A percentile compares a stretch with the other conserved stretches of the same genome.
These are phyloP conservation scores for Rutpela maculata DNA, from an alignment of 2,888 invertebrate species.

Conservation along the genomic window DNA sequence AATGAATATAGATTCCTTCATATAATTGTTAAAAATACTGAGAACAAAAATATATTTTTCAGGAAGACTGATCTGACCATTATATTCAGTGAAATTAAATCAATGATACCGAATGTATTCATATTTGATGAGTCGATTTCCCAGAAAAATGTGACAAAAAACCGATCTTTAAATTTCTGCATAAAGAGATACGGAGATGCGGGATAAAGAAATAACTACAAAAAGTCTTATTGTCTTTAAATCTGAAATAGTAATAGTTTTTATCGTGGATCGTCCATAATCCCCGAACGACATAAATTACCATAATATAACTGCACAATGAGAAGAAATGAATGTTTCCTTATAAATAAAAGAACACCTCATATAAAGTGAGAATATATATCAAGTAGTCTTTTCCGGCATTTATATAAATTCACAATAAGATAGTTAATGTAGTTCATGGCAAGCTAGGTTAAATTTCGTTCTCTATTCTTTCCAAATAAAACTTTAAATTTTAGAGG, in stretches of 20 bases:
- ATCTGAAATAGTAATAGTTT: not conserved
- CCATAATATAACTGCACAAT: constrained; percentile 11
- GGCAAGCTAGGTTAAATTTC: not conserved
- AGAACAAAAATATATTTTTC: too few species aligned
- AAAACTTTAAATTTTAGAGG: constrained; percentile 3
- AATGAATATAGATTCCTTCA: too few species aligned
- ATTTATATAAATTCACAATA: constrained; percentile 27
- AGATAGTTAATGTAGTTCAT: not conserved
- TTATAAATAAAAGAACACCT: constrained; percentile 8
- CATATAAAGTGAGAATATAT: constrained; percentile 2
- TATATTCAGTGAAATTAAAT: too few species aligned
- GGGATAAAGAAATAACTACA: too few species aligned
- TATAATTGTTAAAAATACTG: too few species aligned
- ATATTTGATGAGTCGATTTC: too few species aligned
- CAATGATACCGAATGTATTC: too few species aligned
- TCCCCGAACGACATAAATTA: not conserved
- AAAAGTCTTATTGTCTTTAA: too few species aligned
- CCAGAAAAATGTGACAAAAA: too few species aligned
- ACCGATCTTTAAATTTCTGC: too few species aligned
- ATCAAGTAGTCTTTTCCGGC: not conserved
- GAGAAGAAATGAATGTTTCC: constrained; percentile 5
- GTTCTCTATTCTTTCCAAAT: not conserved
- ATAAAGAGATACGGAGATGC: too few species aligned
- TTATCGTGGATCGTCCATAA: not conserved
- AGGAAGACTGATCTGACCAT: too few species aligned